A percentile compares a stretch with the other conserved stretches of the same genome.
phyloP scores from a whole-genome alignment of 2,797 vertebrate species.

The Tolypeutes matacus region DNA sequence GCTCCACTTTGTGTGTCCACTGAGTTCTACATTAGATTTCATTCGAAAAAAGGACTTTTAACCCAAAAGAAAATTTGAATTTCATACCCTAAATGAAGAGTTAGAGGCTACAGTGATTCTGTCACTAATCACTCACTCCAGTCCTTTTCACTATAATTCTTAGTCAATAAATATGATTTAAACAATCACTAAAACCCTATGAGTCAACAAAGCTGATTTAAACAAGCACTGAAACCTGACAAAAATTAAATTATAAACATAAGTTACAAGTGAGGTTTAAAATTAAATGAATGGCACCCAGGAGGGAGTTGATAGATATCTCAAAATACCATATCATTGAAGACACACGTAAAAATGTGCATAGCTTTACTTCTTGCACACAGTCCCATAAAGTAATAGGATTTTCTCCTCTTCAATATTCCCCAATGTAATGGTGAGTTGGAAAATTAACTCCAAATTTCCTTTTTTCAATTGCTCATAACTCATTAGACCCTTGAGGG shows the following conservation, averaged over 20 bases:
- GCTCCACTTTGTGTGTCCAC: background rate
- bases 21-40: background rate
- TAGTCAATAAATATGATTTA: slow-evolving; percentile 33
- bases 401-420: background rate
- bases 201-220: slow-evolving; percentile 32
- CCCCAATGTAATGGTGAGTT: background rate
- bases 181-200: slow-evolving; percentile 19
- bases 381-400: background rate
- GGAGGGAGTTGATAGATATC: background rate
- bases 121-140: background rate
- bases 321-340: background rate
- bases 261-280: slow-evolving; percentile 21
- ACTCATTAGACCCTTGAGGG: slow-evolving; percentile 60
- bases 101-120: background rate
- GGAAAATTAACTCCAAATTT: slow-evolving; percentile 70
- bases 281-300: background rate
- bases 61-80: background rate
- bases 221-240: slow-evolving; percentile 43
- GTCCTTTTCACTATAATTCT: background rate
- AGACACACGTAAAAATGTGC: background rate
- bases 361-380: background rate
- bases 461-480: slow-evolving; percentile 64
- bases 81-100: background rate
- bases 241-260: slow-evolving; percentile 56
- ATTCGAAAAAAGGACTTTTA: background rate